These are phyloP conservation scores for Cantharis flavilabris DNA, from an alignment of 2,888 invertebrate species.

Conservation along the genomic window DNA sequence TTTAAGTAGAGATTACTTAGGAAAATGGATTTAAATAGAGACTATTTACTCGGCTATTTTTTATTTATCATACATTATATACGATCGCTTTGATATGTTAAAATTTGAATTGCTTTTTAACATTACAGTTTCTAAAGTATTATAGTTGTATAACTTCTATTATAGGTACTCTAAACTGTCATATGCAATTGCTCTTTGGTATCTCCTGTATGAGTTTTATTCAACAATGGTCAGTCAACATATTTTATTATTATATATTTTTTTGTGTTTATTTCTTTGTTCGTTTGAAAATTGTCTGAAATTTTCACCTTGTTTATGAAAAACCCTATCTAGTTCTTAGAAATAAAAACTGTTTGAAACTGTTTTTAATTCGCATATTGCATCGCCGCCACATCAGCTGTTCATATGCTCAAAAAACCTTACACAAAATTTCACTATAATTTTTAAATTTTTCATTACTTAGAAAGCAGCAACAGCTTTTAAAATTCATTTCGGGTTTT, in stretches of 20 bases:
- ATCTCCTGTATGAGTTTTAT: not conserved
- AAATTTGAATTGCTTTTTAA: no score
- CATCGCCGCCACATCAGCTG: not conserved
- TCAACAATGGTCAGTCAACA: not conserved
- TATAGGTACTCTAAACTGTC: no score
- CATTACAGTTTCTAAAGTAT: no score
- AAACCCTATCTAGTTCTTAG: fast-evolving
- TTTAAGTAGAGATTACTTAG: no score
- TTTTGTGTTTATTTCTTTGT: not conserved
- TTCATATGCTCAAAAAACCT: not conserved
- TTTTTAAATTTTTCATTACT: not conserved
- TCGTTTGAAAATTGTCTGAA: not conserved
- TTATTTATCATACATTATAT: no score
- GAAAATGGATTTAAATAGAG: no score
- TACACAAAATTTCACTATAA: not conserved
- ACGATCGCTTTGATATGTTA: no score
- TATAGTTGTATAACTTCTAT: no score
- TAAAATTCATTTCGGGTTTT: not conserved
- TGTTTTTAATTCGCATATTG: not conserved
- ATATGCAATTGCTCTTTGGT: not conserved
- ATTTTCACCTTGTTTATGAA: not conserved
- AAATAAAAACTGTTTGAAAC: not conserved
- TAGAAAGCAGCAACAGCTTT: not conserved
- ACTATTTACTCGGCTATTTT: no score
- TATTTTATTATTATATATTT: not conserved